Base-by-base conservation (phyloP, 2,797 vertebrate species). In the Uromys caudimaculatus region DNA sequence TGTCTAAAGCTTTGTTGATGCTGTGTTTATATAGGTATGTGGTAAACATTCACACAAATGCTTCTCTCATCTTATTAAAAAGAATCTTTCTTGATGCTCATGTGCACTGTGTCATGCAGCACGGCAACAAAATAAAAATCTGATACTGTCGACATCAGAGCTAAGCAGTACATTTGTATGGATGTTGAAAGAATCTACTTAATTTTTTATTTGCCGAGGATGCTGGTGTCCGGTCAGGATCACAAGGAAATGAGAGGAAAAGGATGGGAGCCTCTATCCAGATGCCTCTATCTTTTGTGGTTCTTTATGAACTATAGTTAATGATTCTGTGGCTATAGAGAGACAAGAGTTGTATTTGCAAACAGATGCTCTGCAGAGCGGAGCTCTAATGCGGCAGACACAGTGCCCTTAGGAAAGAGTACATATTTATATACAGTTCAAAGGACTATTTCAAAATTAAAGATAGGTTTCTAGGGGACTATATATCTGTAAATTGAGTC, bases 381-480 rank as follows among this genome's bases (percentile, higher is more conserved):
- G 44, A 71, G 21, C 32, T 89, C 38, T 79, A 50, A 71, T 7
- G 9, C 11, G 41, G 56, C 29, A 58, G 1, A 35, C 44, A 41
- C 4, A 13, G 35, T 38, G 3, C 71, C 6, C 5, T 88, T 90
- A 82, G 60, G 27, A 38, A 17, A 75, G 16, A 86, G 23, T 24
- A 9, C 32, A 41, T 24, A 11, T 67, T 89, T 93, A 64, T 27
- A 56, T 6, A 71, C 85, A 54, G 32, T 27, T 19, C 17, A 69
- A 83, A 86, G 7, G 58, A 38, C 75, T 94, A 84, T 67, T 92
- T 95, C 83, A 93, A 91, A 97, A 91, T 85, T 90, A 27, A 91
- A 84, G 50, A 41, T 67, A 83, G 47, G 16, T 82, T 96, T 96
- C 88, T 71, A 14, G 52, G 38, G 14, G 1, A 60, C 9, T 90